Percentiles rank a stretch among this genome's conserved stretches.
Conservation (phyloP, 2,797 vertebrate genomes). For the Epinephelus coioides region DNA sequence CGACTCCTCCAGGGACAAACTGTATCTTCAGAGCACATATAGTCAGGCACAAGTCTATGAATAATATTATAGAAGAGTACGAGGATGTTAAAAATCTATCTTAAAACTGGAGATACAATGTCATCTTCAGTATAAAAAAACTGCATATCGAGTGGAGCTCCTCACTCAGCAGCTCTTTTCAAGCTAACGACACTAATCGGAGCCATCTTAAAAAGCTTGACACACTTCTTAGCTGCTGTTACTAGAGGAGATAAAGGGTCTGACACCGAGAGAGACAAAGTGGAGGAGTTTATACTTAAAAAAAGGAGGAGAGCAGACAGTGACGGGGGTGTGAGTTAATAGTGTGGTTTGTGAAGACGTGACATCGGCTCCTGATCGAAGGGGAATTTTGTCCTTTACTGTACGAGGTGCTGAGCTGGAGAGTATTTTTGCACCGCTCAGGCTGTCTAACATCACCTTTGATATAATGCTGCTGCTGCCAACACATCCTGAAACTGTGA, state of each 20-base stretch:
- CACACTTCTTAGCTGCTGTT: slow-evolving; percentile 35
- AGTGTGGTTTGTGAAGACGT: slow-evolving; percentile 36
- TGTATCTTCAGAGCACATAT: slow-evolving; percentile 11
- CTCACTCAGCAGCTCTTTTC: slow-evolving; percentile 24
- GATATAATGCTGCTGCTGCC: slow-evolving; percentile 17
- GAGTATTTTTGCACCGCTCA: slow-evolving; percentile 5
- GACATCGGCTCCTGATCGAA: slow-evolving; percentile 43
- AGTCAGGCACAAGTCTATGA: background rate
- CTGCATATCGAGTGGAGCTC: background rate
- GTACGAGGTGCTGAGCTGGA: slow-evolving; percentile 4
- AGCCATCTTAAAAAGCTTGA: slow-evolving; percentile 22
- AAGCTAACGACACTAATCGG: slow-evolving; percentile 25
- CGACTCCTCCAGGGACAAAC: slow-evolving; percentile 1
- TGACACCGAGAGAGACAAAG: slow-evolving; percentile 30
- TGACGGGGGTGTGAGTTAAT: slow-evolving; percentile 20
- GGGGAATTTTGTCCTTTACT: slow-evolving; percentile 29
- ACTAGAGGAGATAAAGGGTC: slow-evolving; percentile 34
- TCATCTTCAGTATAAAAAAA: background rate
- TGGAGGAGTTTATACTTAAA: slow-evolving; percentile 21
- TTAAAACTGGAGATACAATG: background rate
- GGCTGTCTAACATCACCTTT: slow-evolving; percentile 24
- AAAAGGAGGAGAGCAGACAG: background rate
- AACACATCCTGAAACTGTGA: slow-evolving; percentile 30
- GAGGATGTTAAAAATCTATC: background rate
- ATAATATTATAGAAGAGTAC: background rate